Evolutionary conservation across 2,888 invertebrate genomes (phyloP).

Genomic region (Meloe dianella): DNA sequence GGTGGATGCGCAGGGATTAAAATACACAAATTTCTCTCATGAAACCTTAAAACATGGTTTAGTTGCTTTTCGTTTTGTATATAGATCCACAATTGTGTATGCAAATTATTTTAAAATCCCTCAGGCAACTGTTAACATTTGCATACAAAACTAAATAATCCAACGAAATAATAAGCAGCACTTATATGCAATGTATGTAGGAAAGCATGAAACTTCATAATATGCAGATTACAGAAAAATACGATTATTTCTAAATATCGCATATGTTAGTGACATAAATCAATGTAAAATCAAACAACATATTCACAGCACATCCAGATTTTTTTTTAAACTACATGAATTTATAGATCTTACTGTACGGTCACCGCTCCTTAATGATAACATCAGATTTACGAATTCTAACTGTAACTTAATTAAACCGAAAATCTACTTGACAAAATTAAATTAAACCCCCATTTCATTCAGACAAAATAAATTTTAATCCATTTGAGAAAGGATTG

Average conservation of each 20-base stretch:
- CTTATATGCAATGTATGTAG: neutral
- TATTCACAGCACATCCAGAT: no score
- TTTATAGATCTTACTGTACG: constrained; percentile 6
- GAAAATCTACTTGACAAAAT: constrained; percentile 20
- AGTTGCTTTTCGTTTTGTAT: no score
- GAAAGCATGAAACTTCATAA: neutral
- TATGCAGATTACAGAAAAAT: neutral
- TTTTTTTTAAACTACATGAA: constrained; percentile 9
- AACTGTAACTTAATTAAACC: constrained; percentile 24
- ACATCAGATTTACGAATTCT: constrained; percentile 22
- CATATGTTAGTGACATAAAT: neutral
- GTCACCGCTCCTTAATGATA: constrained; percentile 11
- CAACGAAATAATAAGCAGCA: neutral
- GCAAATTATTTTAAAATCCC: neutral
- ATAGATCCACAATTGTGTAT: neutral
- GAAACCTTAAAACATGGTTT: no score
- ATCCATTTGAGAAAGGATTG: neutral
- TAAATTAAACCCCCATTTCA: constrained; percentile 19
- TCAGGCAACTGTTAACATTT: neutral
- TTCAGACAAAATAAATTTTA: constrained; percentile 12
- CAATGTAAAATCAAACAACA: constrained; percentile 15
- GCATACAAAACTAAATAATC: neutral
- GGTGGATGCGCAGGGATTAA: neutral
- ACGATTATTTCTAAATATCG: neutral
- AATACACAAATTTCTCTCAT: neutral